Evolutionary conservation across 2,888 invertebrate species (phyloP), one percentile per base, ranked within the genome.

Genomic region (Cosmorhoe ocellata): DNA sequence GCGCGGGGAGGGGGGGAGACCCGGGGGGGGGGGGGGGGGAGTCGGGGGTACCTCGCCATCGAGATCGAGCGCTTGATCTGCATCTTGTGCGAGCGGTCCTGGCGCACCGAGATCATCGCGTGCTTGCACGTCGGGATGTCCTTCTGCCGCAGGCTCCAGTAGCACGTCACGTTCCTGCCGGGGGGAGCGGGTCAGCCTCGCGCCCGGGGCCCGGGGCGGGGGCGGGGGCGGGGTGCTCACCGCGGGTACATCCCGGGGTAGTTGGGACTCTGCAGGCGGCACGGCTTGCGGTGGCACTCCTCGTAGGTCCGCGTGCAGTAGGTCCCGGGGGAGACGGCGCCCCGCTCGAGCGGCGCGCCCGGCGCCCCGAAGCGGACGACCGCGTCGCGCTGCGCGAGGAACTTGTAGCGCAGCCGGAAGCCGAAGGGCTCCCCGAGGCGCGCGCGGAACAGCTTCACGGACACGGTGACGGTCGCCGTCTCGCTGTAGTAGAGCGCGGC

Each of bases 401-500:
- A 96, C 78, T 95, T 94, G 87, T 96, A 96, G 39, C 96, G 92
- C 66, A 96, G 88, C 39, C 92, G 92, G 77, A 96, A 95, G 68
- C 94, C 94, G 79, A 96, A 96, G n/a, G 95, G 94, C 53, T 94
- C 93, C 38, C 92, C 92, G 59, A 94, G 93, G 11, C 94, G 93
- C 36, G 93, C 92, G 47, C 92, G 93, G 88, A 93, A 95, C 80
- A 96, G 91, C 78, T 95, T 94, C 34, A 97, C 93, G 43, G 96
- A 95, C 7, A 96, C 95, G 12, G 97, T 97, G 61, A 97, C 96
- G 31, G 97, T 97, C 69, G 95, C 94, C 48, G 96, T 96, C 91
- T 96, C 97, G 83, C 96, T 97, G 91, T 96, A 97, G 84, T 96
- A 97, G 45, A 96, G 93, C 50, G 96, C 95, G 27, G 94, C 93